These are phyloP conservation scores for Actias luna DNA, from an alignment of 2,888 invertebrate genomes.

Conservation along the genomic window DNA sequence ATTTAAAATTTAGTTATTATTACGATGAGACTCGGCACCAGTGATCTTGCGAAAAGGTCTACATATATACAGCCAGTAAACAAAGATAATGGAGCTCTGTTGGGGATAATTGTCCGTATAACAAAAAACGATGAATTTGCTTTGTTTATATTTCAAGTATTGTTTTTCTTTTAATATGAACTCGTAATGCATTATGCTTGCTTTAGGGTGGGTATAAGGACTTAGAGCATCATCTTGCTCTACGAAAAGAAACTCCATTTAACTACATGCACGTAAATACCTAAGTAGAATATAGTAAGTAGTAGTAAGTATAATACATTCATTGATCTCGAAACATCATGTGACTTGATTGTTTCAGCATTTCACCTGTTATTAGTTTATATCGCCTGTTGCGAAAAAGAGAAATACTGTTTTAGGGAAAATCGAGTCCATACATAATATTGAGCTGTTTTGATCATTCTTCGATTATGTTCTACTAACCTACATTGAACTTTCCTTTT, in stretches of 20 bases:
- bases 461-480: too few relatives aligned
- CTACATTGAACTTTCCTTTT: too few relatives aligned
- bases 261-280: not conserved
- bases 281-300: too few relatives aligned
- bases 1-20: not conserved
- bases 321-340: too few relatives aligned
- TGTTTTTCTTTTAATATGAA: not conserved
- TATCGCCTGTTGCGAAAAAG: too few relatives aligned
- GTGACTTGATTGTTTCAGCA: too few relatives aligned
- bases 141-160: not conserved
- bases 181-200: not conserved
- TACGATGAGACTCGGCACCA: not conserved
- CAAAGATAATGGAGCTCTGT: constrained; percentile 1
- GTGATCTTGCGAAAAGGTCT: not conserved
- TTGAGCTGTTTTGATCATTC: too few relatives aligned
- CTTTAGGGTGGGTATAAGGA: not conserved
- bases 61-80: not conserved
- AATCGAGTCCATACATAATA: too few relatives aligned
- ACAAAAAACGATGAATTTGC: not conserved
- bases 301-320: too few relatives aligned
- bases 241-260: not conserved
- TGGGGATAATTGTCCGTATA: constrained; percentile 3
- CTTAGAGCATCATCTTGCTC: not conserved
- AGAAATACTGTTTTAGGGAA: too few relatives aligned
- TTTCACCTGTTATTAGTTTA: too few relatives aligned